These are phyloP conservation scores for Matsumurasca onukii DNA, from an alignment of 1,140 invertebrate species.

Conservation along the genomic window DNA sequence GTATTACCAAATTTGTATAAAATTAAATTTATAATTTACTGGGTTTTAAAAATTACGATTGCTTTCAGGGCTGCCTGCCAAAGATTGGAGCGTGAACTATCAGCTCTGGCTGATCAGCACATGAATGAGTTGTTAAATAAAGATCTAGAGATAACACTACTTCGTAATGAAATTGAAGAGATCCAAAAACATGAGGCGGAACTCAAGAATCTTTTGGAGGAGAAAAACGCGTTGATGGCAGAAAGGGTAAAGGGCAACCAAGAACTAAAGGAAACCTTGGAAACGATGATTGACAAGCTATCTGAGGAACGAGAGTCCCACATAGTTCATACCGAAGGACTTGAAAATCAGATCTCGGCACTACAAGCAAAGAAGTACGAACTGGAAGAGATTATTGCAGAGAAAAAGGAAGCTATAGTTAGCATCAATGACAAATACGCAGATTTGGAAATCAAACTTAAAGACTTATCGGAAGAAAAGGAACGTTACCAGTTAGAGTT, in stretches of 20 bases:
- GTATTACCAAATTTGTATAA: too few relatives aligned
- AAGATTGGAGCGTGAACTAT: too few relatives aligned
- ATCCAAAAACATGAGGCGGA: background rate
- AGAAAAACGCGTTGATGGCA: background rate
- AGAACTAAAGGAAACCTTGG: background rate
- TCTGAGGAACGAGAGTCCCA: background rate
- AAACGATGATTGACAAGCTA: background rate
- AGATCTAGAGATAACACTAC: too few relatives aligned
- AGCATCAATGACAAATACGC: background rate
- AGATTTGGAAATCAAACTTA: background rate
- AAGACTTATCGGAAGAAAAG: background rate
- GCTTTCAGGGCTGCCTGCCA: too few relatives aligned
- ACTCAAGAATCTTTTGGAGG: background rate
- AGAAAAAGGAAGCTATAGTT: background rate
- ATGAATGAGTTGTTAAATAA: too few relatives aligned
- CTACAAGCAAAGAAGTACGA: background rate
- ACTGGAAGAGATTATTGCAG: background rate
- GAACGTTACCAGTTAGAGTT: background rate
- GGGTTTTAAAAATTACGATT: too few relatives aligned
- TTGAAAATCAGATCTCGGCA: background rate
- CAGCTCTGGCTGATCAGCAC: too few relatives aligned
- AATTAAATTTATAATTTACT: too few relatives aligned
- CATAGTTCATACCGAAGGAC: background rate
- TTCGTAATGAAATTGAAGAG: too few relatives aligned
- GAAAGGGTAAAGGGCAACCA: background rate